These are phyloP conservation scores for Columbina picui DNA, from an alignment of 2,113 vertebrate genomes.

Conservation along the genomic window DNA sequence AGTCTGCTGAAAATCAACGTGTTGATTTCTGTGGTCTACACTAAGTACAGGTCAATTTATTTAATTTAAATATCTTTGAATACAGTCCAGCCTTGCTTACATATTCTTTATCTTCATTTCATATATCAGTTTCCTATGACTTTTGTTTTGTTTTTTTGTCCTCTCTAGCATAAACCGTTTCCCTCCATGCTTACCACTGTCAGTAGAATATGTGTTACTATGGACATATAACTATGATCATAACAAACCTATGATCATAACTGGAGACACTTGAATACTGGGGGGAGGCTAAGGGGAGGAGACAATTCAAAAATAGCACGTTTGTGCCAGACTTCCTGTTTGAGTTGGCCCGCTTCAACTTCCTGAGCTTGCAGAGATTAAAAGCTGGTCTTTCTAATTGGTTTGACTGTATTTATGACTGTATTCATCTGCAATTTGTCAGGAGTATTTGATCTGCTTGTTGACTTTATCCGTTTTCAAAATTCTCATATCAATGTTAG, in stretches of 20 bases:
- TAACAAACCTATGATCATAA: background rate
- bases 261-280: background rate
- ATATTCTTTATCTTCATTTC: background rate
- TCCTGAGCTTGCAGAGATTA: background rate
- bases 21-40: background rate
- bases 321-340: background rate
- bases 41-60: background rate
- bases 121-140: background rate
- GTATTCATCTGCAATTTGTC: background rate
- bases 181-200: background rate
- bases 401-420: background rate
- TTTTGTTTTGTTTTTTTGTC: background rate
- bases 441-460: background rate
- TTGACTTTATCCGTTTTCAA: background rate
- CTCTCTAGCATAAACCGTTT: background rate
- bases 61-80: background rate
- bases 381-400: background rate
- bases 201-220: background rate
- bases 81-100: background rate
- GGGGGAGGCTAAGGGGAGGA: background rate
- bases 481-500: background rate
- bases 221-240: background rate
- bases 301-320: background rate
- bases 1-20: background rate
- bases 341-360: background rate